Conservation (phyloP, 2,113 vertebrate genomes). For the Oncorhynchus nerka region DNA sequence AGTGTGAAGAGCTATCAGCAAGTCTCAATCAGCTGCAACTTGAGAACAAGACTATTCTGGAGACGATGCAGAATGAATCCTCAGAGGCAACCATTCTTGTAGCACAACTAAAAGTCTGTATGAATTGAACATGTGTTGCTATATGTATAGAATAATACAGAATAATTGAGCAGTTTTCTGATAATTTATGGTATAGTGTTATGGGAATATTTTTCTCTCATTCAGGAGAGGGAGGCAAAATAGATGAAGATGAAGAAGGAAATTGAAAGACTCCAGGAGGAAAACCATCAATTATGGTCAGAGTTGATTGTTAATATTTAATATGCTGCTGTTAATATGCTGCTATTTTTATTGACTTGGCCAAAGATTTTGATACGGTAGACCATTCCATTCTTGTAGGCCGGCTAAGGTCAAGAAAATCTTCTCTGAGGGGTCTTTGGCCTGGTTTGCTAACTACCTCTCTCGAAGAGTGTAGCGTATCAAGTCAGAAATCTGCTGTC, state of each 20-base stretch:
- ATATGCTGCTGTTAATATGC: neutral
- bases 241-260: constrained; percentile 71
- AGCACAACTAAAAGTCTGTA: constrained; percentile 71
- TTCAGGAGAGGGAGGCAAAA: constrained; percentile 74
- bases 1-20: constrained; percentile 69
- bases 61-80: constrained; percentile 61
- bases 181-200: neutral
- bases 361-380: too few species aligned
- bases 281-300: constrained; percentile 79
- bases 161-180: neutral
- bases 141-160: neutral
- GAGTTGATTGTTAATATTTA: neutral
- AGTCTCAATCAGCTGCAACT: constrained; percentile 68
- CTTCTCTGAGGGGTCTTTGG: too few species aligned
- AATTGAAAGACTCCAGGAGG: constrained; percentile 77
- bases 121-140: constrained; percentile 16
- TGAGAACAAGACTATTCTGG: constrained; percentile 54
- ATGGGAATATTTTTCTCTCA: constrained; percentile 2
- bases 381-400: too few species aligned
- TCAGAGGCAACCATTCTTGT: constrained; percentile 70
- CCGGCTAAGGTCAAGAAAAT: too few species aligned
- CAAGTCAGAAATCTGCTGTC: too few species aligned
- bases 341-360: too few species aligned
- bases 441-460: too few species aligned
- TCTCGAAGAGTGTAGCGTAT: too few species aligned